A percentile compares a stretch with the other conserved stretches of the same genome.
phyloP scores from a whole-genome alignment of 2,113 vertebrate genomes.

The Dasyornis broadbenti region DNA sequence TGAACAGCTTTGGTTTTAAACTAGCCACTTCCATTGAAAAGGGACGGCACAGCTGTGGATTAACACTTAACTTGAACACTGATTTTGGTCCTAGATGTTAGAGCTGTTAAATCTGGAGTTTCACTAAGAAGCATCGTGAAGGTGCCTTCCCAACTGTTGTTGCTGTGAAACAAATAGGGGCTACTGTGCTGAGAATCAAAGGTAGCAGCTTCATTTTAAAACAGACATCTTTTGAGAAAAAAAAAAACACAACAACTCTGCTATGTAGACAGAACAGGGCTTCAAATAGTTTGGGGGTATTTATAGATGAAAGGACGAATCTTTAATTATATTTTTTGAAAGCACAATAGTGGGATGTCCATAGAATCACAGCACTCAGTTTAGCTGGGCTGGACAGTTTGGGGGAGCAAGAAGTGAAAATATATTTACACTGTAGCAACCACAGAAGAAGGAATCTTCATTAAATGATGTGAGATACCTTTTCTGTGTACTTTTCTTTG shows the following conservation, averaged over 20 bases:
- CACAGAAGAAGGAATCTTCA: background rate
- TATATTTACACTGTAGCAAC: background rate
- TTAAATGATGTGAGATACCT: background rate
- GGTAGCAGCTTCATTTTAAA: background rate
- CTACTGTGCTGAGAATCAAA: background rate
- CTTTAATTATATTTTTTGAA: background rate
- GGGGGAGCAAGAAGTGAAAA: background rate
- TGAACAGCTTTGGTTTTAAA: background rate
- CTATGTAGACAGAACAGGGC: background rate
- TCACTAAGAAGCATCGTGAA: background rate
- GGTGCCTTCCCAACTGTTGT: background rate
- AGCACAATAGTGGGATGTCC: background rate
- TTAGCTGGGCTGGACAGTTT: background rate
- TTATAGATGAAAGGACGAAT: background rate
- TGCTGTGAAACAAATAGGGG: background rate
- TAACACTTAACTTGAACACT: background rate
- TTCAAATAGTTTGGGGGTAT: background rate
- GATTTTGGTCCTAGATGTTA: background rate
- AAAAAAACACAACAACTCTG: background rate
- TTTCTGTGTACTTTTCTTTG: background rate
- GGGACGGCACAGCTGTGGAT: background rate
- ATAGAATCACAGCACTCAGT: background rate
- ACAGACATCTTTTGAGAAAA: background rate
- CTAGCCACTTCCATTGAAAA: background rate
- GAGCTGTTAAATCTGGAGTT: background rate